Evolutionary conservation across 2,888 invertebrate species (phyloP).

Genomic region (Phortica okadai): DNA sequence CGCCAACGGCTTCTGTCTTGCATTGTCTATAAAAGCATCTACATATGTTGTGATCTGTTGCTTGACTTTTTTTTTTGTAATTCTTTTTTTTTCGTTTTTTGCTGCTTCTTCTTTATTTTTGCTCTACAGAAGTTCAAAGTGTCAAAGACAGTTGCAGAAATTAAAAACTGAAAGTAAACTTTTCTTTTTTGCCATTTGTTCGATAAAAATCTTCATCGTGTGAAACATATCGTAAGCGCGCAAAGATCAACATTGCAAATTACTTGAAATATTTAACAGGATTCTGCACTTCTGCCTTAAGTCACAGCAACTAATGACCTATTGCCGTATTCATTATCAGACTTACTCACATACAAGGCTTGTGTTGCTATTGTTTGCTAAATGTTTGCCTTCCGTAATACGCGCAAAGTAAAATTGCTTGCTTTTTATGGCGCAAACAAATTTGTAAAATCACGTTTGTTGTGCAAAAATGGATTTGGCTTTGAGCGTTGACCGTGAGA

Average conservation of each 20-base stretch:
- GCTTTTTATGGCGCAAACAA: slow-evolving; percentile 61
- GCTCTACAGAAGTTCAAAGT: slow-evolving; percentile 12
- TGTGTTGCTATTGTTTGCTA: slow-evolving; percentile 12
- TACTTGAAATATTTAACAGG: slow-evolving; percentile 37
- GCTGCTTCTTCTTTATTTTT: neutral
- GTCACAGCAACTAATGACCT: slow-evolving; percentile 28
- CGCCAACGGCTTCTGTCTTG: too few relatives aligned
- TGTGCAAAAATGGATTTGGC: neutral
- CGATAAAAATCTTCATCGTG: slow-evolving; percentile 13
- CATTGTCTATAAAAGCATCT: neutral
- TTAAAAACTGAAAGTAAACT: slow-evolving; percentile 29
- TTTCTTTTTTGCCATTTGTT: slow-evolving; percentile 2
- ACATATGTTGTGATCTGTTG: neutral
- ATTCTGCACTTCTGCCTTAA: neutral
- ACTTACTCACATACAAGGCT: slow-evolving; percentile 29
- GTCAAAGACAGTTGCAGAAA: slow-evolving; percentile 22
- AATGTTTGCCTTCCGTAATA: slow-evolving; percentile 41
- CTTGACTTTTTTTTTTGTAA: neutral
- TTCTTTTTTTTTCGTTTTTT: slow-evolving; percentile 11
- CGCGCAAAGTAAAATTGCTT: slow-evolving; percentile 47
- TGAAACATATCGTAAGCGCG: slow-evolving; percentile 21
- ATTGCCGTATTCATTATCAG: slow-evolving; percentile 19
- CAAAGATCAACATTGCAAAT: slow-evolving; percentile 20
- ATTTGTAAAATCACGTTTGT: slow-evolving; percentile 60
- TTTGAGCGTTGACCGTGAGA: too few relatives aligned